Evolutionary conservation across 2,888 invertebrate species (phyloP).

Genomic region (Subacronicta megacephala): DNA sequence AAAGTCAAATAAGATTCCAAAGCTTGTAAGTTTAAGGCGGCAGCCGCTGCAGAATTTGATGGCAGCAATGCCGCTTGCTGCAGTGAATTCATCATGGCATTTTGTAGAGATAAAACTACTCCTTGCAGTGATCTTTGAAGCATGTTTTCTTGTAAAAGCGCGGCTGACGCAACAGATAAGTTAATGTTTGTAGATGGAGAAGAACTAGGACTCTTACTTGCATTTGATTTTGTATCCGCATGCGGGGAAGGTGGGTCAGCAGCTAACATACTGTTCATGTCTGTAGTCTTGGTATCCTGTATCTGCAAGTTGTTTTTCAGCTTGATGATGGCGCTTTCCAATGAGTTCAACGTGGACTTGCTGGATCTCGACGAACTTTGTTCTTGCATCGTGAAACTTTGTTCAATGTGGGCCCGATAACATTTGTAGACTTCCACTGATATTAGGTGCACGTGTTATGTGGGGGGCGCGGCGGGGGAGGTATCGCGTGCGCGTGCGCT

Average conservation of each 20-base stretch:
- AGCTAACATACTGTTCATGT: conserved; percentile 78
- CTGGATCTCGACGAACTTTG: conserved; percentile 84
- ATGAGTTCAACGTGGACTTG: conserved; percentile 84
- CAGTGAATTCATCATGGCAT: conserved; percentile 95
- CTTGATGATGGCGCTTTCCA: conserved; percentile 88
- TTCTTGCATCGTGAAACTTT: conserved; percentile 83
- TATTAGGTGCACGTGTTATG: conserved; percentile 75
- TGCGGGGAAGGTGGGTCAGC: conserved; percentile 78
- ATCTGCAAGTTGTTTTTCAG: conserved; percentile 88
- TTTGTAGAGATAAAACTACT: conserved; percentile 94
- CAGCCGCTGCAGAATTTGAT: conserved; percentile 95
- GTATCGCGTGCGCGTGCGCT: conserved; percentile 83
- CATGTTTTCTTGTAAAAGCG: conserved; percentile 91
- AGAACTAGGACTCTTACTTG: conserved; percentile 85
- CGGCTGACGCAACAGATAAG: conserved; percentile 90
- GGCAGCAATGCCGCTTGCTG: conserved; percentile 95
- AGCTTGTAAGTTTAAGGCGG: conserved; percentile 95
- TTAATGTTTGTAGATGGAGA: conserved; percentile 78
- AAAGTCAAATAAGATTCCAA: conserved; percentile 95
- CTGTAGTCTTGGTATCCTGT: conserved; percentile 82
- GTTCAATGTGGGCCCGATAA: conserved; percentile 53
- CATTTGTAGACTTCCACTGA: conserved; percentile 59
- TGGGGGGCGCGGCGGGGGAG: conserved; percentile 73
- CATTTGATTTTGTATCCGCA: conserved; percentile 74
- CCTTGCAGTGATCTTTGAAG: conserved; percentile 93